These are phyloP conservation scores for Tachina grossa DNA, from an alignment of 2,888 invertebrate species.

Conservation along the genomic window DNA sequence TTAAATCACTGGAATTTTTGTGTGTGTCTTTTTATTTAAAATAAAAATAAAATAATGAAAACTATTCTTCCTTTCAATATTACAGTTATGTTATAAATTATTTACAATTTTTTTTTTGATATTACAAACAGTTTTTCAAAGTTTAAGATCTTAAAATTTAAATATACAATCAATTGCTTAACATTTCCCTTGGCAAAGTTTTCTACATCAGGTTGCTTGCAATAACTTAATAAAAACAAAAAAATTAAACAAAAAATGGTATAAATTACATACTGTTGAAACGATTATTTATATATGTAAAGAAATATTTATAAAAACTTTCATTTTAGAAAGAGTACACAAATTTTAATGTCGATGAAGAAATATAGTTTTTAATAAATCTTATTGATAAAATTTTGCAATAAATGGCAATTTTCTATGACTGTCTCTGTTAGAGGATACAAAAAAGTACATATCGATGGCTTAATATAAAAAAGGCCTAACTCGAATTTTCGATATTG, in stretches of 20 bases:
- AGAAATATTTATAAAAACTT: neutral
- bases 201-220: neutral
- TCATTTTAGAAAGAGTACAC: neutral
- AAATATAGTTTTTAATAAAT: too few relatives aligned
- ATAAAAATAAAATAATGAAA: constrained; percentile 18
- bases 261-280: too few relatives aligned
- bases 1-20: constrained; percentile 80
- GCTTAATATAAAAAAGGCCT: too few relatives aligned
- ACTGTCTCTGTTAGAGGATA: too few relatives aligned
- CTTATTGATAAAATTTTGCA: too few relatives aligned
- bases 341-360: neutral
- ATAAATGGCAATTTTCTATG: too few relatives aligned
- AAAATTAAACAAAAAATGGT: too few relatives aligned
- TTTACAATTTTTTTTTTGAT: constrained; percentile 42
- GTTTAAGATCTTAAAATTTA: constrained; percentile 6
- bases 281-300: too few relatives aligned
- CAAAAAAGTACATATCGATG: too few relatives aligned
- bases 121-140: constrained; percentile 13
- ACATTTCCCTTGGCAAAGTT: constrained; percentile 43
- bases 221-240: neutral
- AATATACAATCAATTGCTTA: constrained; percentile 54
- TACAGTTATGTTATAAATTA: constrained; percentile 19
- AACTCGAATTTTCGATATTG: too few relatives aligned
- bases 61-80: neutral
- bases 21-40: constrained; percentile 58